Base-by-base conservation (phyloP, 37 sponge, comb jelly and placozoan species). In the Lycopodina hypogea region DNA sequence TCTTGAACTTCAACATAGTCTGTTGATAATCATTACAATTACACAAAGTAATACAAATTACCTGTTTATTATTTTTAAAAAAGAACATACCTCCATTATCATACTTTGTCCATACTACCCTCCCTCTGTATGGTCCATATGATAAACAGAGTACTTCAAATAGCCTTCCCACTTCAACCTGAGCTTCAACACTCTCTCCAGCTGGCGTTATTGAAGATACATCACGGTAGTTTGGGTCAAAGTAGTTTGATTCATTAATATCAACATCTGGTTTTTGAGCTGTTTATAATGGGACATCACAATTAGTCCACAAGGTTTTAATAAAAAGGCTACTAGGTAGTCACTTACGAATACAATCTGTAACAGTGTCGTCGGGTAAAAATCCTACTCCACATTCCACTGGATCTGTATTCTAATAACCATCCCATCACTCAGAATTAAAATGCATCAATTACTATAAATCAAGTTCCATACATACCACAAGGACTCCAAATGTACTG, bases 401-500 rank as follows among this genome's bases (percentile, higher is more conserved):
- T n/a, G 78, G 78, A 50, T 65, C 28, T 51, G 67, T 78, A 26
- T 78, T 78, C 78, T 76, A 15, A 18, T 8, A 52, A 52, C 34
- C 14, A 23, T 36, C n/a, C 15, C n/a, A 36, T 11, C 18, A 2
- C 69, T 69, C 39, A 40, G 42, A 24, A 3, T 24, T 58, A 40
- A n/a, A 24, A 21, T 24, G 23, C 59, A 58, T 58, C 6, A 58
- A 58, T 6, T 4, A 58, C 9, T 11, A 65, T 2, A 2, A 65
- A 65, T 32, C 9, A 6, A 42, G 41, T 22, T 4, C 14, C 8
- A 8, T 9, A 70, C 79, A 29, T 78, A 78, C 79, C 37, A 78
- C 79, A 50, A 78, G 42, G 17, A 78, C 69, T 68, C 68, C 79
- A 78, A 78, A 78, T 30, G 68, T 78, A 35, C 68, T 68, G 39